Conservation (phyloP, 2,797 vertebrate species). For the Sebastes cheni region DNA sequence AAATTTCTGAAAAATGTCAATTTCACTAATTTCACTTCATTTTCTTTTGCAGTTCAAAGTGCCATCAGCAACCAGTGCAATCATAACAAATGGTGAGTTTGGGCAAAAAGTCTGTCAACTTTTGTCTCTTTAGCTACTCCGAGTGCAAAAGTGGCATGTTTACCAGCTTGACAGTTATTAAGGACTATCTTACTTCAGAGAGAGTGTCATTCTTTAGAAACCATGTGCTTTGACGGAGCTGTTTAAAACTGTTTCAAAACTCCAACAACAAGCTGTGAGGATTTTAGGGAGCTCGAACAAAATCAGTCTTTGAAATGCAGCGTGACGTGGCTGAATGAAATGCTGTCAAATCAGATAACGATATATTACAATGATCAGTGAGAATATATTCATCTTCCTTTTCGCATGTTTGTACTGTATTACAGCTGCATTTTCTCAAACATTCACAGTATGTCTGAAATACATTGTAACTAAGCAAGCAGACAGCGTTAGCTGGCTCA, state of each 20-base stretch:
- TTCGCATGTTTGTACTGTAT: not conserved
- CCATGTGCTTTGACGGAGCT: not conserved
- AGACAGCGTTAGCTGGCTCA: too few species aligned
- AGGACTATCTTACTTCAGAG: not conserved
- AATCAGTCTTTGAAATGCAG: not conserved
- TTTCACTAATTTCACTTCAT: slow-evolving; percentile 25
- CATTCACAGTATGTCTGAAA: not conserved
- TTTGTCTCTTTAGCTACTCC: not conserved
- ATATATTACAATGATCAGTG: not conserved
- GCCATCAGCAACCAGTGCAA: slow-evolving; percentile 95
- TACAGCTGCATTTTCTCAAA: not conserved
- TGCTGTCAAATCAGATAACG: not conserved
- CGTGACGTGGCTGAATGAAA: not conserved
- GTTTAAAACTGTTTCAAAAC: not conserved
- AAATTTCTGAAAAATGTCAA: slow-evolving; percentile 13
- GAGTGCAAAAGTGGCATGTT: not conserved
- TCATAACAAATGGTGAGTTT: slow-evolving; percentile 97
- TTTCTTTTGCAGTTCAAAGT: slow-evolving; percentile 92
- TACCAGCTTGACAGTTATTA: not conserved
- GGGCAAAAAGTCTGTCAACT: not conserved
- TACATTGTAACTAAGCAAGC: not conserved
- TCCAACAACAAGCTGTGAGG: not conserved
- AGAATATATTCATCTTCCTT: not conserved
- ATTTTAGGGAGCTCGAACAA: not conserved
- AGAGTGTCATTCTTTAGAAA: not conserved